Base-by-base conservation (phyloP, 2,113 vertebrate species). In the Gymnocephalus cernua region DNA sequence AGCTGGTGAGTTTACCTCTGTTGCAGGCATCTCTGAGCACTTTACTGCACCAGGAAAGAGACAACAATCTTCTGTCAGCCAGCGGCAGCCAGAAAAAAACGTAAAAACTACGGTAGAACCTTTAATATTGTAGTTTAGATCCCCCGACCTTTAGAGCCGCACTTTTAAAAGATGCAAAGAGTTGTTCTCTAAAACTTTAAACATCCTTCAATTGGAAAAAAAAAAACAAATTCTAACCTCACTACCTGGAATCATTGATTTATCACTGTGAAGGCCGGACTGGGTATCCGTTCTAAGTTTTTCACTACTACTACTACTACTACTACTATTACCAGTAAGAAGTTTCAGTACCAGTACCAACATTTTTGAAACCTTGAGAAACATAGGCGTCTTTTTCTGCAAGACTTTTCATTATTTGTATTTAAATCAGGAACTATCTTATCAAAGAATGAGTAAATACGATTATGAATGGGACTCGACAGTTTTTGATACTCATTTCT, bases 21-120 rank as follows among this genome's bases (percentile, higher is more conserved):
- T 68, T 29, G 64, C 80, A 75, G 90, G 93, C 87, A 81, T 93
- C 92, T 94, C 91, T 89, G 85, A 94, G 95, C 94, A 95, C 95
- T 95, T 95, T 95, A 95, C 69, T 68, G 91, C 87, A 89, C 9
- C 79, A 79, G 79, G 91, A 84, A 82, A 44, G 79, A 90, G 85
- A 66, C 80, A 72, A 88, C 90, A 88, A 93, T 93, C 87, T 44
- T 56, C 32, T 2, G 77, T 89, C 88, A 79, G 92, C 89, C 92
- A 88, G 88, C 70, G 2, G 9, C 51, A 58, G 35, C 9, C 29
- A 8, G 3, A 41, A 11, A 35, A 35, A 41, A 41, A 11, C 38
- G 2, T 35, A 18, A 50, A 50, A 48, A 23, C 23, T 23, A 29
- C 6, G 0, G 16, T 35, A 23, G 10, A 71, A 6, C 10, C 19